Evolutionary conservation across 2,888 invertebrate species (phyloP).

Genomic region (Dascillus cervinus): DNA sequence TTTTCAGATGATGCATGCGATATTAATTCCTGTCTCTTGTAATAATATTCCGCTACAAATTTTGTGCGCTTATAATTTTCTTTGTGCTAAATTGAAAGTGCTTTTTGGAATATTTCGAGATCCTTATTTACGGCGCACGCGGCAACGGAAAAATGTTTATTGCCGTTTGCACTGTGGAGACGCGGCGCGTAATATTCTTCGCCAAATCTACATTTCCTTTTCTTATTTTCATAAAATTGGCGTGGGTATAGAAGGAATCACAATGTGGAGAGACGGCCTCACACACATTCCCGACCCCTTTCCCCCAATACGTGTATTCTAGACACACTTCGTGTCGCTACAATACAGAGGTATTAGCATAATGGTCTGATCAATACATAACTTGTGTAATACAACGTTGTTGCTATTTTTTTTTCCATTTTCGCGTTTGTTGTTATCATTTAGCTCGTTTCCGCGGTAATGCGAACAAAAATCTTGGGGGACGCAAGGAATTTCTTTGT

Average conservation of each 20-base stretch:
- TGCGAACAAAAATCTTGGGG: no score
- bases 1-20: background rate
- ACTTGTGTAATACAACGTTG: conserved; percentile 16
- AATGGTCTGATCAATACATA: conserved; percentile 27
- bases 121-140: no score
- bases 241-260: conserved; percentile 23
- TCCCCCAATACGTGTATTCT: conserved; percentile 20
- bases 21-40: no score
- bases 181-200: conserved; percentile 23
- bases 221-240: conserved; percentile 30
- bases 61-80: no score
- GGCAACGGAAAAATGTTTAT: background rate
- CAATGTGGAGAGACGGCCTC: conserved; percentile 21
- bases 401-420: no score
- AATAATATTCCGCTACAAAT: no score
- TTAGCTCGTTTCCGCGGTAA: no score
- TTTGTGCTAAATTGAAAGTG: no score
- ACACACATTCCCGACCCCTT: conserved; percentile 17
- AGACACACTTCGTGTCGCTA: conserved; percentile 22
- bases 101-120: no score
- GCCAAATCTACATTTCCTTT: conserved; percentile 29
- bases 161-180: conserved; percentile 16
- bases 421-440: no score
- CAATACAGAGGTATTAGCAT: conserved; percentile 27
- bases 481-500: no score